A percentile compares a stretch with the other conserved stretches of the same genome.
phyloP scores from a whole-genome alignment of 2,113 vertebrate species.

The Oreochromis niloticus region DNA sequence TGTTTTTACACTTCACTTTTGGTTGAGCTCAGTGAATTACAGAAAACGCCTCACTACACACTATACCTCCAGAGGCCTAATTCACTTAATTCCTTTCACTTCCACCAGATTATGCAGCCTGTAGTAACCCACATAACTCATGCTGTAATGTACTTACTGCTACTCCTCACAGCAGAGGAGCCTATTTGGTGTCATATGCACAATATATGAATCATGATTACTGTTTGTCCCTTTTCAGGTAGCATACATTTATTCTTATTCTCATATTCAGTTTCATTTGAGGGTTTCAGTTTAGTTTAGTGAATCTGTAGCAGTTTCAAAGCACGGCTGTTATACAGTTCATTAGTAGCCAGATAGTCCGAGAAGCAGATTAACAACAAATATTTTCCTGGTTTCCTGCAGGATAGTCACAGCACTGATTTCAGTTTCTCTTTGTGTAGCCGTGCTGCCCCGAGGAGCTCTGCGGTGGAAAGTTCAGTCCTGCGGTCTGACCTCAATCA shows the following conservation, averaged over 20 bases:
- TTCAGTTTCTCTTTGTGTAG: conserved; percentile 36
- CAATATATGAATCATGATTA: not conserved
- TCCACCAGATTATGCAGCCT: not conserved
- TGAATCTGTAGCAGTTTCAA: not conserved
- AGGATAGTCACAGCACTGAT: not conserved
- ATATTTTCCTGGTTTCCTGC: not conserved
- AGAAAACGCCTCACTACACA: not conserved
- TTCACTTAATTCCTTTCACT: not conserved
- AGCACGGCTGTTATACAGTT: not conserved
- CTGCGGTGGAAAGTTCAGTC: conserved; percentile 33
- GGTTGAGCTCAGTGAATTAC: not conserved
- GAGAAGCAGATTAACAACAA: not conserved
- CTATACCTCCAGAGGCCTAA: not conserved
- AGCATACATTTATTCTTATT: not conserved
- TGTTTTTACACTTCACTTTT: not conserved
- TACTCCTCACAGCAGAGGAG: not conserved
- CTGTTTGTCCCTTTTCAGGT: not conserved
- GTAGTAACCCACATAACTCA: not conserved
- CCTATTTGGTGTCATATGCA: not conserved
- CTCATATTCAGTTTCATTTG: not conserved
- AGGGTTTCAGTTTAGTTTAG: not conserved
- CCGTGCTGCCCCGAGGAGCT: conserved; percentile 25
- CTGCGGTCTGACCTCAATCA: conserved; percentile 57
- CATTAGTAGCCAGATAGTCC: not conserved
- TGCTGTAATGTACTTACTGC: not conserved